Evolutionary conservation across 2,797 vertebrate genomes (phyloP).

Genomic region (Ptychadena robeensis): DNA sequence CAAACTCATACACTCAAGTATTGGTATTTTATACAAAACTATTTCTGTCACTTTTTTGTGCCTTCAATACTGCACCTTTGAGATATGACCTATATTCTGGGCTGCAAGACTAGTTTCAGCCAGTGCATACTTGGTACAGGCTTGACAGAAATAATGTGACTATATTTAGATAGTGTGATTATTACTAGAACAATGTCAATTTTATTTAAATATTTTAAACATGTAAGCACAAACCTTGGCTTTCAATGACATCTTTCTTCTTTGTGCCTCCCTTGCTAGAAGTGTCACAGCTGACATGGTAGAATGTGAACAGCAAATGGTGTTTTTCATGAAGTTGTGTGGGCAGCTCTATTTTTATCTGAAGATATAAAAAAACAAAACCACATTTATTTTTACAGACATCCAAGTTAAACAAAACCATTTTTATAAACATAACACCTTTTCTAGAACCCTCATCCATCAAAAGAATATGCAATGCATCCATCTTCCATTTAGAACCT

Average conservation of each 20-base stretch:
- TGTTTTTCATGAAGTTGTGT: conserved; percentile 94
- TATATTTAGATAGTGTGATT: background rate
- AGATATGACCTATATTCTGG: conserved; percentile 50
- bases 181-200: background rate
- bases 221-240: conserved; percentile 79
- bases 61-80: conserved; percentile 13
- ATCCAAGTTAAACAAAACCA: conserved; percentile 14
- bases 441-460: conserved; percentile 11
- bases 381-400: background rate
- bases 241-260: conserved; percentile 91
- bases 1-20: background rate
- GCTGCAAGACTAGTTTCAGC: background rate
- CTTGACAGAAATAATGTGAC: no score
- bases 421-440: conserved; percentile 35
- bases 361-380: conserved; percentile 62
- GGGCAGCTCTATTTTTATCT: conserved; percentile 96
- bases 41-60: conserved; percentile 7
- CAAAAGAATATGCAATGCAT: background rate
- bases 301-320: conserved; percentile 95
- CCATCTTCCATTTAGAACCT: background rate
- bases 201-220: background rate
- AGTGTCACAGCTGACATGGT: conserved; percentile 94
- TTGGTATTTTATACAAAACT: background rate
- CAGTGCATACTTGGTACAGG: background rate
- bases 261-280: conserved; percentile 89